A percentile compares a stretch with the other conserved stretches of the same genome.
Conservation (phyloP, 1,140 invertebrate genomes). For the Drosophila mauritiana region DNA sequence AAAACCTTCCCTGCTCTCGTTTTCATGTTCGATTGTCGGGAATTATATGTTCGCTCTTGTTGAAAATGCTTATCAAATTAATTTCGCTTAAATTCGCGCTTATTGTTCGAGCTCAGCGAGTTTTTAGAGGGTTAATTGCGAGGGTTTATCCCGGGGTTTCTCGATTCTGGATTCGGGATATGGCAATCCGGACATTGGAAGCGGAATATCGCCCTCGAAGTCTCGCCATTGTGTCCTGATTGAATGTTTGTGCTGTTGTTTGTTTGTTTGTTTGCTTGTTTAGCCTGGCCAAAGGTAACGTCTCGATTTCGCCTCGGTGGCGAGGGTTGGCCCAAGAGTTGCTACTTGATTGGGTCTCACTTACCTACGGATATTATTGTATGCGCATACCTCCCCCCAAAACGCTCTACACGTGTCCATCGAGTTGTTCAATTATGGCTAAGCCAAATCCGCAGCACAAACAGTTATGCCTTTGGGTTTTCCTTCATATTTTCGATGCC, state of each 20-base stretch:
- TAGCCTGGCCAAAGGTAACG: slow-evolving; percentile 48
- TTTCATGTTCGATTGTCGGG: slow-evolving; percentile 13
- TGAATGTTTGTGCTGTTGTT: slow-evolving; percentile 48
- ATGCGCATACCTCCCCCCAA: neutral
- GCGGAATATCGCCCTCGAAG: neutral
- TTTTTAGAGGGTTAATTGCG: slow-evolving; percentile 75
- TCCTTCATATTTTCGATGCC: neutral
- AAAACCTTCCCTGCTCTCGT: slow-evolving; percentile 27
- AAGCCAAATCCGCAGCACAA: slow-evolving; percentile 78
- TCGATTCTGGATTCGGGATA: neutral
- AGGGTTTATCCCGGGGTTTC: slow-evolving; percentile 50
- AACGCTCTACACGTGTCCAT: slow-evolving; percentile 66
- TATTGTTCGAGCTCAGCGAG: slow-evolving; percentile 59
- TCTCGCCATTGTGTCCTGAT: slow-evolving; percentile 30
- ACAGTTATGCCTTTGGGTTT: slow-evolving; percentile 40
- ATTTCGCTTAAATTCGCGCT: slow-evolving; percentile 80
- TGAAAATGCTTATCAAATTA: slow-evolving; percentile 82
- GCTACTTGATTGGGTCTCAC: slow-evolving; percentile 26
- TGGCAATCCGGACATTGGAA: no score
- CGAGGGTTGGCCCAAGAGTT: slow-evolving; percentile 62
- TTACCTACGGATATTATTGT: slow-evolving; percentile 3
- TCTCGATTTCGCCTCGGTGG: slow-evolving; percentile 24
- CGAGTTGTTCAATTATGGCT: slow-evolving; percentile 79
- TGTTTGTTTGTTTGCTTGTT: slow-evolving; percentile 39
- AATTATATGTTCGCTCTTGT: slow-evolving; percentile 30